These are phyloP conservation scores for Pithys albifrons DNA, from an alignment of 2,113 vertebrate genomes.

Conservation along the genomic window DNA sequence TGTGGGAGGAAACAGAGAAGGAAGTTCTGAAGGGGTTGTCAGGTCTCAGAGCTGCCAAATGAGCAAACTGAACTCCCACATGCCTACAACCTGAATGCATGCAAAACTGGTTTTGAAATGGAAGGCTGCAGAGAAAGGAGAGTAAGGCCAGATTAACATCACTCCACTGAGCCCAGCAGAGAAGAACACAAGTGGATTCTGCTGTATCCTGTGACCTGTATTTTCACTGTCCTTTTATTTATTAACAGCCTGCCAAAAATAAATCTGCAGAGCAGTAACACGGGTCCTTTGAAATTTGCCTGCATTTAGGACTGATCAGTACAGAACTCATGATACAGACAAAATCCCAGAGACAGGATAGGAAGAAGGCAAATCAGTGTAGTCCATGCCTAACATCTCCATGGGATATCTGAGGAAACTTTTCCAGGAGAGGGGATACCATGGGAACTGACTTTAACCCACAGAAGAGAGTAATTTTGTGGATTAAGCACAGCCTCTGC, in stretches of 20 bases:
- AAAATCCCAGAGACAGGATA: not conserved
- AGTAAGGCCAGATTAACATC: not conserved
- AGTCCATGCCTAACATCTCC: not conserved
- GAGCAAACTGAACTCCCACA: not conserved
- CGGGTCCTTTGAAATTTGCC: slow-evolving; percentile 8
- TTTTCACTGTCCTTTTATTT: slow-evolving; percentile 57
- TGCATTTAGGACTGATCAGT: not conserved
- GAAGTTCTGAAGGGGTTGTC: not conserved
- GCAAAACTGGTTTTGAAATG: not conserved
- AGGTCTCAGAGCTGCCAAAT: not conserved
- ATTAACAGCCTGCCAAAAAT: slow-evolving; percentile 64
- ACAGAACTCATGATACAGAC: not conserved
- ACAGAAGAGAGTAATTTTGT: not conserved
- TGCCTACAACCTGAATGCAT: not conserved
- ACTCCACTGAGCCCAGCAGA: not conserved
- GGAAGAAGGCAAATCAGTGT: not conserved
- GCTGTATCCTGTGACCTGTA: slow-evolving; percentile 40
- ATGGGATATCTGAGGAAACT: not conserved
- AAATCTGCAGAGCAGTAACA: slow-evolving; percentile 34
- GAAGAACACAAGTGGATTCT: not conserved
- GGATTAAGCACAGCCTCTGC: not conserved
- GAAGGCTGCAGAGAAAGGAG: not conserved
- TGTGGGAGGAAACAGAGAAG: not conserved
- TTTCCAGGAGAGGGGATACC: not conserved
- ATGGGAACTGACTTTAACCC: not conserved